phyloP scores from a whole-genome alignment of 2,888 invertebrate species.

The Listrodromus nycthemerus region DNA sequence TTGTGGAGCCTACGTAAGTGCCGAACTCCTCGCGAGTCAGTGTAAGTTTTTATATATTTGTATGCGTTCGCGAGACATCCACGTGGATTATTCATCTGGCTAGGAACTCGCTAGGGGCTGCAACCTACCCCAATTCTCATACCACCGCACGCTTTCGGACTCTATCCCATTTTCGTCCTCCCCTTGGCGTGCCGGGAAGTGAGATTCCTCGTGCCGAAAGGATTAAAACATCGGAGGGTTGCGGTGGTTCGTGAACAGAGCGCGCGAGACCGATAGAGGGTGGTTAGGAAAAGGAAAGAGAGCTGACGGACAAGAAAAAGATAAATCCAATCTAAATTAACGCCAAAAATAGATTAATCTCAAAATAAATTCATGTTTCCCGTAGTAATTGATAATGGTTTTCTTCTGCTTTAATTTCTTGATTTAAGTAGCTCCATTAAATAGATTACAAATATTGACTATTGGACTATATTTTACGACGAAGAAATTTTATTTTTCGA shows the following conservation, averaged over 20 bases:
- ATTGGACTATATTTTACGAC: too few relatives aligned
- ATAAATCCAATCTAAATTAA: neutral
- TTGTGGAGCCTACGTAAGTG: neutral
- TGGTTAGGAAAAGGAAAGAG: slow-evolving; percentile 12
- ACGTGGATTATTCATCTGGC: slow-evolving; percentile 72
- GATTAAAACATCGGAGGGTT: slow-evolving; percentile 49
- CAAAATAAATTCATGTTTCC: neutral
- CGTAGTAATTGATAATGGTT: neutral
- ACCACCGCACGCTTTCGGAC: slow-evolving; percentile 5
- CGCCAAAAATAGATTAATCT: neutral
- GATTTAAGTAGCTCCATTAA: too few relatives aligned
- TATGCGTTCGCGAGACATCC: slow-evolving; percentile 55
- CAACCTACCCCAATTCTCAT: neutral
- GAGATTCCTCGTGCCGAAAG: slow-evolving; percentile 38
- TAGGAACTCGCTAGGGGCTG: neutral
- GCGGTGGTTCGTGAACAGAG: slow-evolving; percentile 5
- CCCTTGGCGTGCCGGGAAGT: slow-evolving; percentile 14
- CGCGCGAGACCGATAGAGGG: slow-evolving; percentile 17
- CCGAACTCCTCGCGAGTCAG: neutral
- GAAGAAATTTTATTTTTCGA: neutral
- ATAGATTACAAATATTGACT: too few relatives aligned
- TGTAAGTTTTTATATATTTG: slow-evolving; percentile 15
- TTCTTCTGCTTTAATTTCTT: too few relatives aligned
- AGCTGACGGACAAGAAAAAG: neutral
- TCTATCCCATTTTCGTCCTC: slow-evolving; percentile 26